Evolutionary conservation across 2,888 invertebrate species (phyloP).

Genomic region (Nomada fabriciana): DNA sequence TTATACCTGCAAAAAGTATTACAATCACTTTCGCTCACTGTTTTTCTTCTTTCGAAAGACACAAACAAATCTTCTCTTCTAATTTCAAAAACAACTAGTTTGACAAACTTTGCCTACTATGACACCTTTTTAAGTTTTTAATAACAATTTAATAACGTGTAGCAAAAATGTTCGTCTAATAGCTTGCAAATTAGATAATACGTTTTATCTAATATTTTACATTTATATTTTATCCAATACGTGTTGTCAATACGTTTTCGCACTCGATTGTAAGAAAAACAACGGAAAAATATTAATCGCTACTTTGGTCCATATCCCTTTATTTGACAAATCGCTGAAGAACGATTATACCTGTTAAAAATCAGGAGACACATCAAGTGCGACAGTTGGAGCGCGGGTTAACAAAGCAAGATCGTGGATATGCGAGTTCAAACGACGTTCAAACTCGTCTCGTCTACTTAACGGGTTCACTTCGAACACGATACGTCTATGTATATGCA

Average conservation of each 20-base stretch:
- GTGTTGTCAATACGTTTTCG: too few species aligned
- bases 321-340: too few species aligned
- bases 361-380: neutral
- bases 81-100: neutral
- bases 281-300: too few species aligned
- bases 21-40: too few species aligned
- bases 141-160: neutral
- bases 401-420: neutral
- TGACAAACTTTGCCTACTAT: neutral
- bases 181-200: too few species aligned
- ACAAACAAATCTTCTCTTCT: neutral
- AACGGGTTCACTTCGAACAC: slow-evolving; percentile 34
- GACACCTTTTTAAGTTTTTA: neutral
- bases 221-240: too few species aligned
- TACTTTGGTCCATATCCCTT: too few species aligned
- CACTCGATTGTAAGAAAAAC: too few species aligned
- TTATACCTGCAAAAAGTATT: neutral
- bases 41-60: too few species aligned
- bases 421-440: slow-evolving; percentile 1
- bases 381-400: neutral
- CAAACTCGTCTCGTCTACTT: slow-evolving; percentile 23
- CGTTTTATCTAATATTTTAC: too few species aligned
- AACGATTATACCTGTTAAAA: too few species aligned
- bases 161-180: too few species aligned
- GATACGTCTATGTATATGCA: slow-evolving; percentile 39